Evolutionary conservation across 2,888 invertebrate genomes (phyloP), one percentile per base, ranked within the genome.

Genomic region (Ectemnius lituratus): DNA sequence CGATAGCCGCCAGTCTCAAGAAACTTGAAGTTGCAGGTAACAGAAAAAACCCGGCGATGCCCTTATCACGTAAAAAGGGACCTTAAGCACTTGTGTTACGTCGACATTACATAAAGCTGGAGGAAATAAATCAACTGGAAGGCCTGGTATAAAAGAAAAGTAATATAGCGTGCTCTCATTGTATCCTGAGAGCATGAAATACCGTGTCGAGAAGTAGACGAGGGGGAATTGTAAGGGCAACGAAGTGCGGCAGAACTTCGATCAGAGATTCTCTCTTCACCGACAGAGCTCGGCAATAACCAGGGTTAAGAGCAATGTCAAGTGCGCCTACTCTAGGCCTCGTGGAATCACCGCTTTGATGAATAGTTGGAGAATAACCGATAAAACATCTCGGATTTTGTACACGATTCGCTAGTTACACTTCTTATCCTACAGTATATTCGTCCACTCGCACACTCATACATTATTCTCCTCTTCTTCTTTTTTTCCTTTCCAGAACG

Each of bases 291-390:
- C 37, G 37, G 8, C 37, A 37, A 37, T 37, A 6, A 52, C n/a
- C n/a, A 52, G 52, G 52, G 16, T 52, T 11, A 46, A 58, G 57
- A 67, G 73, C 75, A 79, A 77, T 77, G 77, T 79, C 79, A 79
- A 79, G 79, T 75, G 18, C 75, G 61, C 72, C 66, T 77, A 79
- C 70, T 73, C 73, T 61, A 69, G 68, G 64, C 60, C 62, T 59
- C 73, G 57, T 45, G 27, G 58, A 56, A 68, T 62, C 28, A 47
- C 49, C 18, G 56, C 58, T 20, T 20, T 37, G 56, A 47, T 58
- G 52, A 65, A 11, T 49, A 18, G 18, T 20, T 13, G 1, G 4
- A 14, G 16, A 14, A 52, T 14, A 14, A 14, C 52, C 2, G 6
- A 52, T 52, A 52, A 52, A 6, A 16, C 2, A 52, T 52, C 11